Conservation (phyloP, 2,797 vertebrate genomes). For the Tapirus indicus region DNA sequence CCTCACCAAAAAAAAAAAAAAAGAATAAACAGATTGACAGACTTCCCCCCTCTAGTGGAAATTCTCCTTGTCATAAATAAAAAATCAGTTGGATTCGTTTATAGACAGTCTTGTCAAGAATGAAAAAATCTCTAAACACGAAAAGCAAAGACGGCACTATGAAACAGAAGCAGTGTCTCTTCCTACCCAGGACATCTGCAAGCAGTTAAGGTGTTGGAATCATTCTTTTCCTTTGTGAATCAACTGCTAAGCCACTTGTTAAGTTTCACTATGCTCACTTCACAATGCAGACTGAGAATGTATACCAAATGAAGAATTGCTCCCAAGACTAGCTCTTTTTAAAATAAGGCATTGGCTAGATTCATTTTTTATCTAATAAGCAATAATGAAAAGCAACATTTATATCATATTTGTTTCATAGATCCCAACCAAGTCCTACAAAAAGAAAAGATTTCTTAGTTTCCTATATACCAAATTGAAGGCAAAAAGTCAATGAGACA, state of each 20-base stretch:
- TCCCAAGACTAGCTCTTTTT: slow-evolving; percentile 31
- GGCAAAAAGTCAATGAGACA: slow-evolving; percentile 33
- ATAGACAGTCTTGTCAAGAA: slow-evolving; percentile 2
- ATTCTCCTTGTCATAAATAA: slow-evolving; percentile 10
- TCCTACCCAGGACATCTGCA: slow-evolving; percentile 39
- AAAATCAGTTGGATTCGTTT: slow-evolving; percentile 47
- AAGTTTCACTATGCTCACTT: not conserved
- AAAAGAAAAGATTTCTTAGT: slow-evolving; percentile 43
- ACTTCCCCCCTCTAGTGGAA: not conserved
- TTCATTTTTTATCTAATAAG: slow-evolving; percentile 41
- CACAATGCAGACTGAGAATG: not conserved
- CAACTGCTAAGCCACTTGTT: slow-evolving; percentile 54
- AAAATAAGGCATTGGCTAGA: slow-evolving; percentile 18
- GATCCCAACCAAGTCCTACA: not conserved
- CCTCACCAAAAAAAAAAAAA: no score
- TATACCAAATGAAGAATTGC: slow-evolving; percentile 31
- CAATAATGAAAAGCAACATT: slow-evolving; percentile 36
- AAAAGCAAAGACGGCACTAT: not conserved
- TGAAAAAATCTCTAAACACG: not conserved
- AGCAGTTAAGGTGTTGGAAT: slow-evolving; percentile 1
- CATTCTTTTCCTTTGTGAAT: slow-evolving; percentile 32
- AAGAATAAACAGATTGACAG: not conserved
- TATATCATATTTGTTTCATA: slow-evolving; percentile 17
- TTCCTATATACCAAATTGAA: not conserved
- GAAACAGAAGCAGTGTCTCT: not conserved